phyloP scores from a whole-genome alignment of 92 coral and sea anemone species.

The Bergia puertoricense region DNA sequence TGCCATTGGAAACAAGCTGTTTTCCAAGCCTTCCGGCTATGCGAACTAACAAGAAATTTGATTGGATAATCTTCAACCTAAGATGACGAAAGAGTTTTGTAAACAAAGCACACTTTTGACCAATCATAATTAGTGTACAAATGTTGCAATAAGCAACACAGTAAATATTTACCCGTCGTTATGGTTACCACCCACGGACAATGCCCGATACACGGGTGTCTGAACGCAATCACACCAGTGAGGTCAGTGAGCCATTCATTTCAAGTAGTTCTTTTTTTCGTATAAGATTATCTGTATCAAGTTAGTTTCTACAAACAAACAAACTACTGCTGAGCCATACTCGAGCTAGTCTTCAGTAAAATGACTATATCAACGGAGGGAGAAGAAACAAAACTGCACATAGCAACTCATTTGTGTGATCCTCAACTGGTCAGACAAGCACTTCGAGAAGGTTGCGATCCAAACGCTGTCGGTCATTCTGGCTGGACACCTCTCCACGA shows the following conservation, averaged over 20 bases:
- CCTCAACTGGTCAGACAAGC: slow-evolving; percentile 56
- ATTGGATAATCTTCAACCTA: slow-evolving; percentile 15
- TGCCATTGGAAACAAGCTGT: slow-evolving; percentile 47
- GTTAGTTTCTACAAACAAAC: slow-evolving; percentile 31
- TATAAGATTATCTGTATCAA: neutral
- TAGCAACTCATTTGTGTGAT: slow-evolving; percentile 61
- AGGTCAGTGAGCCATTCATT: too few relatives aligned
- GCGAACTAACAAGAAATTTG: slow-evolving; percentile 2
- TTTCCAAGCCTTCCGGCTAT: neutral
- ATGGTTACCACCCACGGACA: slow-evolving; percentile 47
- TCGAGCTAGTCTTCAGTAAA: slow-evolving; percentile 20
- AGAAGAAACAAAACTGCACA: slow-evolving; percentile 65
- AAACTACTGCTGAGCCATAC: neutral
- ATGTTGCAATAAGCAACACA: neutral
- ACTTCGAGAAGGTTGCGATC: slow-evolving; percentile 57
- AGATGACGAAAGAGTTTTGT: slow-evolving; percentile 1
- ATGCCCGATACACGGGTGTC: slow-evolving; percentile 13
- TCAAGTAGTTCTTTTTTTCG: neutral
- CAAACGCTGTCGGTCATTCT: slow-evolving; percentile 56
- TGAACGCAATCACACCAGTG: neutral
- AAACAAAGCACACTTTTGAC: neutral
- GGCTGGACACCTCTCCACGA: slow-evolving; percentile 84
- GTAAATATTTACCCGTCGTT: slow-evolving; percentile 85
- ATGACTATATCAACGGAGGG: slow-evolving; percentile 71
- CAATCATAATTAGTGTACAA: slow-evolving; percentile 38